Evolutionary conservation across 2,888 invertebrate species (phyloP).

Genomic region (Spialia ferax): DNA sequence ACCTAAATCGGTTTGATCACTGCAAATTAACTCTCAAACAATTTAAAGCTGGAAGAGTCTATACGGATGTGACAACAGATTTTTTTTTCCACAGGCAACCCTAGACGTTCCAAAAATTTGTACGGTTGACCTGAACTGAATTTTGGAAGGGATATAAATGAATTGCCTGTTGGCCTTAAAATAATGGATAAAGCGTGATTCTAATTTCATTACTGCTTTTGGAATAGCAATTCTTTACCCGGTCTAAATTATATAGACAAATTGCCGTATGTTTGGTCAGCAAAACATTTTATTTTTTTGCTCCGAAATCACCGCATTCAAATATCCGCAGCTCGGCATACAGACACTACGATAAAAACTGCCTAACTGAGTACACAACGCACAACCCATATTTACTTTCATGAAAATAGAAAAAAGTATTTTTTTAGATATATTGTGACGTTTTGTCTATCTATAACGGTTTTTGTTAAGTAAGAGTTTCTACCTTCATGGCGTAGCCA

Average conservation of each 20-base stretch:
- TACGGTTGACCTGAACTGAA: too few species aligned
- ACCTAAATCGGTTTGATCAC: too few species aligned
- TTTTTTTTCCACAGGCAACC: too few species aligned
- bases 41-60: too few species aligned
- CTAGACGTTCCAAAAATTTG: too few species aligned
- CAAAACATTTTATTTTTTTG: slow-evolving; percentile 5
- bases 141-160: too few species aligned
- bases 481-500: too few species aligned
- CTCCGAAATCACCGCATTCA: slow-evolving; percentile 20
- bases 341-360: slow-evolving; percentile 19
- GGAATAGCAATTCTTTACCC: background rate
- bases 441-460: background rate
- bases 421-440: slow-evolving; percentile 6
- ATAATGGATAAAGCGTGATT: too few species aligned
- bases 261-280: background rate
- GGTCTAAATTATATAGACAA: background rate
- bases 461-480: slow-evolving; percentile 3
- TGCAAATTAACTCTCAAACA: too few species aligned
- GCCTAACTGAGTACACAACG: slow-evolving; percentile 17
- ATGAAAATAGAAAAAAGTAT: slow-evolving; percentile 31
- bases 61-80: too few species aligned
- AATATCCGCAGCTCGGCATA: slow-evolving; percentile 19
- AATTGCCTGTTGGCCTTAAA: too few species aligned
- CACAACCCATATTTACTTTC: slow-evolving; percentile 33
- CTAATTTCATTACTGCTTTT: too few species aligned